A percentile compares a stretch with the other conserved stretches of the same genome.
Conservation (phyloP, 2,113 vertebrate genomes). For the Pomatorhinus ruficollis region DNA sequence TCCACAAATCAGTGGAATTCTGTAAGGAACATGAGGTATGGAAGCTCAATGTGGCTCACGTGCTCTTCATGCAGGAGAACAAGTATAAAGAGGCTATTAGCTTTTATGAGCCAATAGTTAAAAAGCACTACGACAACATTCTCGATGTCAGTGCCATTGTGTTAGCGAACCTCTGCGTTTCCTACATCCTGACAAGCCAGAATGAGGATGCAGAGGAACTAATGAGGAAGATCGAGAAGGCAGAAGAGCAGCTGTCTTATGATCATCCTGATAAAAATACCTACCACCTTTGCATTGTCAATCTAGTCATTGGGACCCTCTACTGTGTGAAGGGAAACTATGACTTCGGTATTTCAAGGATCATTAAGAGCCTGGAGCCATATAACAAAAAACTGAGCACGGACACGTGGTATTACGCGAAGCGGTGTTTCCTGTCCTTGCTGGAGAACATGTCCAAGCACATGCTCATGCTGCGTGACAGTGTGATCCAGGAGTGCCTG, state of each 20-base stretch:
- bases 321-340: conserved; percentile 97
- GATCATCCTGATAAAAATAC: conserved; percentile 89
- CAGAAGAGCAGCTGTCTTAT: conserved; percentile 92
- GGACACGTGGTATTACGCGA: conserved; percentile 97
- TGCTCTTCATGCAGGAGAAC: conserved; percentile 95
- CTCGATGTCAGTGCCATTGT: conserved; percentile 92
- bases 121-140: conserved; percentile 92
- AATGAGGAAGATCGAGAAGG: conserved; percentile 96
- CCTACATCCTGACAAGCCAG: conserved; percentile 95
- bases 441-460: conserved; percentile 98
- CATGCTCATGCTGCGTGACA: conserved; percentile 87
- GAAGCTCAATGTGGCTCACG: conserved; percentile 95
- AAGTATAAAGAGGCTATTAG: conserved; percentile 94
- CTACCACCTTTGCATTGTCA: conserved; percentile 96
- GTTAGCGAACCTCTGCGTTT: conserved; percentile 94
- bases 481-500: conserved; percentile 86
- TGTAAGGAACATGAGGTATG: conserved; percentile 92
- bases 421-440: conserved; percentile 93
- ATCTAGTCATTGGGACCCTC: conserved; percentile 95
- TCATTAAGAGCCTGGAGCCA: conserved; percentile 95
- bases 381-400: conserved; percentile 95
- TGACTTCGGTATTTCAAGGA: conserved; percentile 94
- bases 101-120: conserved; percentile 96
- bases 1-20: conserved; percentile 91
- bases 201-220: conserved; percentile 95